These are phyloP conservation scores for Brachyrhaphis roseni DNA, from an alignment of 2,797 vertebrate genomes.

Conservation along the genomic window DNA sequence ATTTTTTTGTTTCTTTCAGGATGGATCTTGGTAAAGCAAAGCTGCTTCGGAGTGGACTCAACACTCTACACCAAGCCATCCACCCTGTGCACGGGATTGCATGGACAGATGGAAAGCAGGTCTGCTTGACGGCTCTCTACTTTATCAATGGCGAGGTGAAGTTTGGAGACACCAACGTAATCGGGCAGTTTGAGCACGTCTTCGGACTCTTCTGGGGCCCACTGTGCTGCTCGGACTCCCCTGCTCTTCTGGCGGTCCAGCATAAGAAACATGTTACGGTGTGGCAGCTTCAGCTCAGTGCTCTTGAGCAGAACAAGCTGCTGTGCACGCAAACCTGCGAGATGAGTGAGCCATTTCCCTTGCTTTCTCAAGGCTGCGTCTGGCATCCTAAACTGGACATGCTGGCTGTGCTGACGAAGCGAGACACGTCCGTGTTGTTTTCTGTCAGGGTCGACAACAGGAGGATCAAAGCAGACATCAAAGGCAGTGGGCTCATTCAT, in stretches of 20 bases:
- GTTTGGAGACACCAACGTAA: conserved; percentile 90
- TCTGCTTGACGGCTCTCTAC: conserved; percentile 86
- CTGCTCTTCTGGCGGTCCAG: conserved; percentile 91
- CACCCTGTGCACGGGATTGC: conserved; percentile 92
- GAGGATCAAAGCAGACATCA: conserved; percentile 85
- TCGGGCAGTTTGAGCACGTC: conserved; percentile 93
- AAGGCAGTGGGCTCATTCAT: conserved; percentile 84
- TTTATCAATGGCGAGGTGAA: conserved; percentile 81
- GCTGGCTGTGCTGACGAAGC: conserved; percentile 89
- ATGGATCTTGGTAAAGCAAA: conserved; percentile 97
- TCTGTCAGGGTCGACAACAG: conserved; percentile 83
- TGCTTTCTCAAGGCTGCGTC: conserved; percentile 93
- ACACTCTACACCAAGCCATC: conserved; percentile 90
- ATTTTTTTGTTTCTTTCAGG: conserved; percentile 30
- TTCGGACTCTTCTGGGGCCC: conserved; percentile 92
- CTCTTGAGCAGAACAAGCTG: conserved; percentile 85
- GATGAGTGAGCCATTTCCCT: conserved; percentile 86
- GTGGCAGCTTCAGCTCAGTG: conserved; percentile 89
- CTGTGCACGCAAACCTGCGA: conserved; percentile 91
- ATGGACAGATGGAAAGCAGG: conserved; percentile 95
- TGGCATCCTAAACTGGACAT: conserved; percentile 93
- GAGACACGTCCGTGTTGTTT: conserved; percentile 86
- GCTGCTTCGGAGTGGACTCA: conserved; percentile 91
- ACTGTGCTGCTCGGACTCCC: conserved; percentile 70
- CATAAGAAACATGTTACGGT: conserved; percentile 90